Evolutionary conservation across 2,888 invertebrate genomes (phyloP), one percentile per base, ranked within the genome.

Genomic region (Drosophila neoperkinsi): DNA sequence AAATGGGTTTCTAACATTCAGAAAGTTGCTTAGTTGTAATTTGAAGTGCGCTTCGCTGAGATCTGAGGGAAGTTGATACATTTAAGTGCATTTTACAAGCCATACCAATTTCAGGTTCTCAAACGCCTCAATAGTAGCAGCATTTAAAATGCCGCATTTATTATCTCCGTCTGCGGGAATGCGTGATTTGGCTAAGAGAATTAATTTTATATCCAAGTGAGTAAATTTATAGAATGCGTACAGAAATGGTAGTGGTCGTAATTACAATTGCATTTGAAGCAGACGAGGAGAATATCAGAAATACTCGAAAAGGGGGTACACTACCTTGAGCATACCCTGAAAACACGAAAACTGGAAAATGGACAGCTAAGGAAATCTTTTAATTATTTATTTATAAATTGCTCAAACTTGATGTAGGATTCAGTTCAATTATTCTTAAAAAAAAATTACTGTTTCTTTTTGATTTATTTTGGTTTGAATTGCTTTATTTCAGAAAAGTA

Each of bases 61-160:
- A 46, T 46, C 46, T 46, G 46, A 46, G 25, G 2, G 13, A 4
- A 46, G 25, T 25, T 25, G 25, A 25, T 46, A 16, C 25, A 25
- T 25, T 4, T 5, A 30, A 50, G 18, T 30, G 28, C 30, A 30
- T 25, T 46, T 16, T 25, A 9, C 9, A 28, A 46, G 46, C 16
- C 25, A 25, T 25, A 25, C 25, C 25, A 46, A 25, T 46, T 34
- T 46, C 34, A 5, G 5, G 31, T 9, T 57, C 57, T 43, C 56
- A 46, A 56, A 58, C 13, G 72, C 34, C 59, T 62, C 43, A 43
- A 36, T 21, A 49, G 64, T 34, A 49, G 83, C 79, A 66, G 76
- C 83, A 82, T 83, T 46, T 78, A 85, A 83, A 78, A 81, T 84
- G 81, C 83, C 82, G 85, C 81, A 85, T 85, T 81, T 79, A 85